Evolutionary conservation across 1,140 invertebrate species (phyloP).

Genomic region (Rhizoglyphus robini): DNA sequence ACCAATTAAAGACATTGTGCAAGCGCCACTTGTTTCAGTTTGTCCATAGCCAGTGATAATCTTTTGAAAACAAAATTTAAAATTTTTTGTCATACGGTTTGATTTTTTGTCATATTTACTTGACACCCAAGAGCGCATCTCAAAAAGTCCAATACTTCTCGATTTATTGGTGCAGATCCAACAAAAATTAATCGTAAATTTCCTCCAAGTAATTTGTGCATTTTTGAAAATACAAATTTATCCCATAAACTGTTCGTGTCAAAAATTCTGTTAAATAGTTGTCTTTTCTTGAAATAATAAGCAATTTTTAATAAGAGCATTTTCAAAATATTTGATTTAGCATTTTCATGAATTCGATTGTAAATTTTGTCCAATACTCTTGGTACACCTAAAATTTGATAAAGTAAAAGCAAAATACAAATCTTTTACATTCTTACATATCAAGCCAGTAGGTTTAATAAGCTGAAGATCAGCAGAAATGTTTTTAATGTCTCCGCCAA

Average conservation of each 20-base stretch:
- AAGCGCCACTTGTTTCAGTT: constrained; percentile 83
- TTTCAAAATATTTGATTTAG: constrained; percentile 59
- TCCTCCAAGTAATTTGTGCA: constrained; percentile 35
- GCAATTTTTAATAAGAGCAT: constrained; percentile 66
- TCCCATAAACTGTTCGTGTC: constrained; percentile 36
- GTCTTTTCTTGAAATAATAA: constrained; percentile 65
- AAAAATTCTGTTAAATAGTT: constrained; percentile 51
- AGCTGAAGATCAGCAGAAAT: constrained; percentile 39
- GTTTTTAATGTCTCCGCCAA: constrained; percentile 36
- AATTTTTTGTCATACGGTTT: too few species aligned
- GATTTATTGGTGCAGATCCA: constrained; percentile 36
- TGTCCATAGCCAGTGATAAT: constrained; percentile 83
- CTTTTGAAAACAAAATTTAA: neutral
- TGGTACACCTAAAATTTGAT: constrained; percentile 81
- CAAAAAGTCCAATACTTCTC: constrained; percentile 34
- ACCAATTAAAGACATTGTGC: constrained; percentile 75
- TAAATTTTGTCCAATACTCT: constrained; percentile 82
- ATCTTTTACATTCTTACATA: too few species aligned
- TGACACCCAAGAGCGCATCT: constrained; percentile 33
- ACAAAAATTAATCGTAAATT: constrained; percentile 31
- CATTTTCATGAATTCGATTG: constrained; percentile 53
- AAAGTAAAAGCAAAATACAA: constrained; percentile 31
- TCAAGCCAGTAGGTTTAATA: constrained; percentile 39
- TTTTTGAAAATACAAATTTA: constrained; percentile 34
- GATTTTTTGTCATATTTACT: too few species aligned